Base-by-base conservation (phyloP, 2,888 invertebrate species). In the Acleris sparsana region DNA sequence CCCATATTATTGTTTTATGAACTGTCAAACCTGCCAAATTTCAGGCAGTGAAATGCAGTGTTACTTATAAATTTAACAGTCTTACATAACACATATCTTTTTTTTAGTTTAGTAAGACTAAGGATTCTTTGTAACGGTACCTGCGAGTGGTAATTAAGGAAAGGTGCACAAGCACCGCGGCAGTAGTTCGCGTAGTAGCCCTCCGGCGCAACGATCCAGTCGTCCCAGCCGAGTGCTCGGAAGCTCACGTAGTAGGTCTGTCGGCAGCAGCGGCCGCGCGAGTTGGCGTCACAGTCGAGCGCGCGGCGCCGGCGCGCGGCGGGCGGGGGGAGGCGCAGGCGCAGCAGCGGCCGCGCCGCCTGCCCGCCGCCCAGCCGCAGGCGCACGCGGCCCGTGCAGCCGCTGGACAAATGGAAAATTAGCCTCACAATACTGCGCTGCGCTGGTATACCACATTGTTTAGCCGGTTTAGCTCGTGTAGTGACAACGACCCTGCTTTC, bases 111-210 rank as follows among this genome's bases (percentile, higher is more conserved):
- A 22, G 0, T 25, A 25, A 25, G 25, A 25, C 25, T 25, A 25
- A 25, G 25, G 29, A 44, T 16, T 6, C n/a, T 5, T 7, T 5
- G 48, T 18, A 17, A 44, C 1, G 46, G 55, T 20, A 97, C 96
- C 86, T 97, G 97, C 71, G 97, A 96, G 92, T 98, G 97, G 92
- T 97, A 97, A 83, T 96, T 97, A 85, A 95, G 95, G 93, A 96
- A 97, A 66, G 97, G 94, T 52, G 96, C 96, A 90, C 98, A 98
- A 82, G 97, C 97, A 72, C 98, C 98, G 79, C 97, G 95, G 91
- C 98, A 98, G 90, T 97, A 98, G 89, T 98, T 98, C 68, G 98
- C 98, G 89, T 96, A 97, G 93, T 98, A 98, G 75, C 98, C 97
- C 79, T 95, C 94, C 33, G 97, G 97, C 72, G 97, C 96, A 75